Evolutionary conservation across 2,888 invertebrate genomes (phyloP).

Genomic region (Malacosoma neustria): DNA sequence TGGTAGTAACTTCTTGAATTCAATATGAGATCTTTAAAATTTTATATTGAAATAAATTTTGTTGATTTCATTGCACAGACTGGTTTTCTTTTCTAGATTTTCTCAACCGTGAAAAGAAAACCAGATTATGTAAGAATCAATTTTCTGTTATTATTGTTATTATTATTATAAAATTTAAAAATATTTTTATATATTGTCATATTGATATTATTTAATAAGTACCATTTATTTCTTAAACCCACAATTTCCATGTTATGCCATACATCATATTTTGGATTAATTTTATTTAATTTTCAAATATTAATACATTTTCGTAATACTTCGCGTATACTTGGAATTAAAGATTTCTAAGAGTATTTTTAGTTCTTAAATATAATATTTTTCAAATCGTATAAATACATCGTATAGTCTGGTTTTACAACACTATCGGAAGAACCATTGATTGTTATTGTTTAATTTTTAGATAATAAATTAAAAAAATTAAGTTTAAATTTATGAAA

Average conservation of each 20-base stretch:
- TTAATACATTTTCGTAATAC: conserved; percentile 15
- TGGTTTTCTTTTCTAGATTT: too few relatives aligned
- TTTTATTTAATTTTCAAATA: conserved; percentile 6
- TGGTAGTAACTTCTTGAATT: too few relatives aligned
- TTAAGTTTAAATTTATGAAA: too few relatives aligned
- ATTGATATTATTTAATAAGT: too few relatives aligned
- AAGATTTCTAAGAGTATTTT: conserved; percentile 21
- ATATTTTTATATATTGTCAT: too few relatives aligned
- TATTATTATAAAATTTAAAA: too few relatives aligned
- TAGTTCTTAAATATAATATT: conserved; percentile 24
- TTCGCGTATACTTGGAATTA: conserved; percentile 58
- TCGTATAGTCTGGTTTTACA: conserved; percentile 44
- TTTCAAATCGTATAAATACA: conserved; percentile 47
- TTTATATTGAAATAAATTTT: too few relatives aligned
- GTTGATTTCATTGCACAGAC: too few relatives aligned
- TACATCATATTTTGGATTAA: not conserved
- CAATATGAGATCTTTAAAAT: too few relatives aligned
- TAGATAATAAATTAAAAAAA: not conserved
- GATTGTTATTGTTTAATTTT: not conserved
- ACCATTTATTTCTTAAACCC: conserved; percentile 17
- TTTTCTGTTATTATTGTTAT: too few relatives aligned
- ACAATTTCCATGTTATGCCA: not conserved
- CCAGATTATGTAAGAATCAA: too few relatives aligned
- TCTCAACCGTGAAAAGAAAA: too few relatives aligned
- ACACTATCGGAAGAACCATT: conserved; percentile 6